These are phyloP conservation scores for Sigmodon hispidus DNA, from an alignment of 2,113 vertebrate species.

Conservation along the genomic window DNA sequence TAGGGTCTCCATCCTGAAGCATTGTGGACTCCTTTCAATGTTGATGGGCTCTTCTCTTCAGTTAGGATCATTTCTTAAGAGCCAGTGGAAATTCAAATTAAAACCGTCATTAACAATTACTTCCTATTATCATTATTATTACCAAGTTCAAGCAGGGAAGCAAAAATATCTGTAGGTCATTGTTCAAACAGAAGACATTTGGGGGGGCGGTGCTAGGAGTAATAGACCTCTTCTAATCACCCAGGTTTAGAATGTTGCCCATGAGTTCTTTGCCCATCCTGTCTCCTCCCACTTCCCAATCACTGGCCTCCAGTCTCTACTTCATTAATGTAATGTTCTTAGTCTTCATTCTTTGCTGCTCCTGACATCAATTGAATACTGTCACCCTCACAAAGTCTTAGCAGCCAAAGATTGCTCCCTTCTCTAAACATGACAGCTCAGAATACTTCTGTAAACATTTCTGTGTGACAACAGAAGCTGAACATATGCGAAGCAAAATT, in stretches of 20 bases:
- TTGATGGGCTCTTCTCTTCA: neutral
- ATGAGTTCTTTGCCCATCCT: neutral
- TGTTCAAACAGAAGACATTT: neutral
- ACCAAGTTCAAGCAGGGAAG: neutral
- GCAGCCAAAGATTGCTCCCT: neutral
- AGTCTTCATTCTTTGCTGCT: neutral
- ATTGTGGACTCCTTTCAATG: neutral
- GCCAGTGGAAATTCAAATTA: slow-evolving; percentile 49
- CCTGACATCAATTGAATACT: no score
- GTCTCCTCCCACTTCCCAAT: neutral
- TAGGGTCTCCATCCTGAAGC: neutral
- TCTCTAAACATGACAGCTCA: neutral
- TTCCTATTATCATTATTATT: slow-evolving; percentile 16
- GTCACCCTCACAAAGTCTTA: neutral
- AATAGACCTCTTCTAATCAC: neutral
- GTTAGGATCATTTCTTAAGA: slow-evolving; percentile 34
- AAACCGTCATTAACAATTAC: slow-evolving; percentile 41
- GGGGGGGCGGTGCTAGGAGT: slow-evolving; percentile 13
- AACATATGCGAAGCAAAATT: neutral
- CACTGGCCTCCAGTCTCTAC: neutral
- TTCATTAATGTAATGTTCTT: neutral
- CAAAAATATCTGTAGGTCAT: neutral
- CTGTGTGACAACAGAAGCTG: neutral
- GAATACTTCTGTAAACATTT: neutral
- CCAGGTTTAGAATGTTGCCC: slow-evolving; percentile 18